Evolutionary conservation across 2,888 invertebrate genomes (phyloP).

Genomic region (Cryptosula pallasiana): DNA sequence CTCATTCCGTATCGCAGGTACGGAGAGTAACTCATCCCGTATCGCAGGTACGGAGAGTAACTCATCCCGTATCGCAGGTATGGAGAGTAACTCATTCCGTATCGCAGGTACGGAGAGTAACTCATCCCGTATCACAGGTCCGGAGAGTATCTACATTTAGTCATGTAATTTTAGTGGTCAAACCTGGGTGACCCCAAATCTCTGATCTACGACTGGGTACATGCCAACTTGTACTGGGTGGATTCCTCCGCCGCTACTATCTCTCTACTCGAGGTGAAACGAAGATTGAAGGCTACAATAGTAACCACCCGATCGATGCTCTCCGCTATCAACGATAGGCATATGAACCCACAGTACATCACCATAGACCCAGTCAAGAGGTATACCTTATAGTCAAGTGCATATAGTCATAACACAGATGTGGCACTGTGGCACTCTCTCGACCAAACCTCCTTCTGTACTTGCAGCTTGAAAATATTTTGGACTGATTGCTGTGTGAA

Average conservation of each 20-base stretch:
- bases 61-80: too few species aligned
- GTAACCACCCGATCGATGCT: not conserved
- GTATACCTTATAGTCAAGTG: too few species aligned
- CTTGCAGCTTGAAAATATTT: slow-evolving; percentile 62
- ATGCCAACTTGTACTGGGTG: slow-evolving; percentile 89
- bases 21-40: too few species aligned
- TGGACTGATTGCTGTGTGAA: slow-evolving; percentile 63
- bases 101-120: too few species aligned
- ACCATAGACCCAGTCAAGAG: slow-evolving; percentile 14
- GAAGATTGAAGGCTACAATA: not conserved
- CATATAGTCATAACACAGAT: too few species aligned
- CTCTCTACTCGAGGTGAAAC: not conserved
- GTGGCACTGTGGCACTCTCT: too few species aligned
- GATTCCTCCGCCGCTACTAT: slow-evolving; percentile 58
- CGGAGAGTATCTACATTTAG: too few species aligned
- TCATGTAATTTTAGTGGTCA: not conserved
- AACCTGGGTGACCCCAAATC: slow-evolving; percentile 62
- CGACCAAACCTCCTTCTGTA: too few species aligned
- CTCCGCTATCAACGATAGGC: not conserved
- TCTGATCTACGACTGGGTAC: slow-evolving; percentile 93
- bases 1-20: too few species aligned
- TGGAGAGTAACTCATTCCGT: too few species aligned
- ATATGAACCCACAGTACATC: slow-evolving; percentile 15
- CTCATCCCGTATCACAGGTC: too few species aligned
- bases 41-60: too few species aligned